Percentiles rank a stretch among this genome's conserved stretches.
phyloP scores from a whole-genome alignment of 1,140 invertebrate genomes.

The Cepaea nemoralis region DNA sequence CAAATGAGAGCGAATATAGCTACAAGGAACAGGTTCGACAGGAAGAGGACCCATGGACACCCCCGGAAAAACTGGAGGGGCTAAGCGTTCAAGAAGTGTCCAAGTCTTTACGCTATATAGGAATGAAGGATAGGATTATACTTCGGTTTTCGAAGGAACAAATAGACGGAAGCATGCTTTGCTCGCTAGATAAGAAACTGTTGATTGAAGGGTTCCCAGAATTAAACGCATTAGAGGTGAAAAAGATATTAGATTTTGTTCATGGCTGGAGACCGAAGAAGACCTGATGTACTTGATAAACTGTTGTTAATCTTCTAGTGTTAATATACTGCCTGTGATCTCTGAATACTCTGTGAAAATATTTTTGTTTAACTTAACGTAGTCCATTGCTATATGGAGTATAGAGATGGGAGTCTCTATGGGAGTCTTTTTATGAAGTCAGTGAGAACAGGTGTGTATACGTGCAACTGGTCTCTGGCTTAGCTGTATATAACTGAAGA shows the following conservation, averaged over 20 bases:
- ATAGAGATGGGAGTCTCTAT: too few species aligned
- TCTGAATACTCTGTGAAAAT: too few species aligned
- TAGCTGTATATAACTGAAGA: too few species aligned
- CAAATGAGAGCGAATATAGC: conserved; percentile 66
- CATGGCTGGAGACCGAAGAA: conserved; percentile 69
- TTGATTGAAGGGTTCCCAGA: conserved; percentile 69
- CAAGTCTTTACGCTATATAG: conserved; percentile 66
- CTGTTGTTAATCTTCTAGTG: too few species aligned
- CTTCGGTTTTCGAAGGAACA: conserved; percentile 66
- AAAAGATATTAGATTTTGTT: conserved; percentile 69
- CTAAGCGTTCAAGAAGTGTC: conserved; percentile 64
- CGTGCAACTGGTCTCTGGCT: too few species aligned
- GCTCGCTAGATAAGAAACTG: conserved; percentile 62
- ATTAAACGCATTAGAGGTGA: conserved; percentile 66
- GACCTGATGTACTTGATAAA: too few species aligned
- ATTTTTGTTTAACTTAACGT: too few species aligned
- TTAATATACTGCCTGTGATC: too few species aligned
- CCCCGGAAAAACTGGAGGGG: conserved; percentile 57
- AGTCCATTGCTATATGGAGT: too few species aligned
- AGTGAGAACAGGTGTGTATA: too few species aligned
- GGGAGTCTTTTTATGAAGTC: too few species aligned
- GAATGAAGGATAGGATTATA: conserved; percentile 68
- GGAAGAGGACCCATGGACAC: conserved; percentile 54
- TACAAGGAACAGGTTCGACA: conserved; percentile 42
- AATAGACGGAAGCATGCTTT: conserved; percentile 66